These are phyloP conservation scores for Cynopterus sphinx DNA, from an alignment of 2,797 vertebrate genomes.

Conservation along the genomic window DNA sequence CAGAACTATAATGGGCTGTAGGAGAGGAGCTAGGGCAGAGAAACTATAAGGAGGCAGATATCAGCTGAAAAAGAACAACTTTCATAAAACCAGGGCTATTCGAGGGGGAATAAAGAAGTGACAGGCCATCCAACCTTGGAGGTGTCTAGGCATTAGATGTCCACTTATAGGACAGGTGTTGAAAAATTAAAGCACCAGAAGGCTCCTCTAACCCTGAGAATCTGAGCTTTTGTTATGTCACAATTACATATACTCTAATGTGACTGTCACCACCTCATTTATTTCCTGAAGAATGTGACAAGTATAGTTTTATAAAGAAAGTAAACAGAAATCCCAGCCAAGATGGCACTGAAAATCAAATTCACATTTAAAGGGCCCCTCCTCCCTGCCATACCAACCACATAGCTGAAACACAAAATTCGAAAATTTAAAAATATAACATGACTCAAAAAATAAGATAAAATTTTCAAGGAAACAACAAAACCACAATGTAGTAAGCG, in stretches of 20 bases:
- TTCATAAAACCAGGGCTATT: not conserved
- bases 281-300: slow-evolving; percentile 52
- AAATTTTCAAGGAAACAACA: not conserved
- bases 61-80: not conserved
- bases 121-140: not conserved
- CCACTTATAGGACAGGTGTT: not conserved
- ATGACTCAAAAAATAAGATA: slow-evolving; percentile 37
- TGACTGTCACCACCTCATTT: slow-evolving; percentile 38
- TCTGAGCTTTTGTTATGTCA: not conserved
- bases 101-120: not conserved
- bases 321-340: slow-evolving; percentile 62
- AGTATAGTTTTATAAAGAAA: slow-evolving; percentile 32
- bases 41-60: not conserved
- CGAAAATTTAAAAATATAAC: not conserved
- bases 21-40: not conserved
- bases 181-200: not conserved
- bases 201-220: not conserved
- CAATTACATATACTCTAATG: not conserved
- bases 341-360: slow-evolving; percentile 50
- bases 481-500: not conserved
- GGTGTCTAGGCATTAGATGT: not conserved
- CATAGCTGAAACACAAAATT: slow-evolving; percentile 31
- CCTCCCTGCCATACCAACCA: not conserved
- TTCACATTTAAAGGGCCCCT: slow-evolving; percentile 46
- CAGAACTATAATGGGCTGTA: not conserved